These are phyloP conservation scores for Geotrypetes seraphini DNA, from an alignment of 2,797 vertebrate species.

Conservation along the genomic window DNA sequence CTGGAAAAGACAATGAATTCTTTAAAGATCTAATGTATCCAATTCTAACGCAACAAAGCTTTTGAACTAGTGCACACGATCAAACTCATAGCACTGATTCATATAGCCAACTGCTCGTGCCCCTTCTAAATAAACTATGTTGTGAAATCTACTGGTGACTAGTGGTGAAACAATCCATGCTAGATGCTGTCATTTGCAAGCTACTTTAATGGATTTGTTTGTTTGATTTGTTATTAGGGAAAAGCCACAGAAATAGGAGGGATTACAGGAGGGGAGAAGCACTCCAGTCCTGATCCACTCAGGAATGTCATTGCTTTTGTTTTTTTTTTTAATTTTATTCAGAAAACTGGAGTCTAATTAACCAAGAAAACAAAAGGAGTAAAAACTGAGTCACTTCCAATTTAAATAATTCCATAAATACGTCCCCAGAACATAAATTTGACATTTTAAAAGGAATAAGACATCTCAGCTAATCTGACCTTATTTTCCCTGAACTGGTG, in stretches of 20 bases:
- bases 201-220: constrained; percentile 41
- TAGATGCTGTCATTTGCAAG: constrained; percentile 36
- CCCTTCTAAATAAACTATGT: too few species aligned
- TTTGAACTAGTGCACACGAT: too few species aligned
- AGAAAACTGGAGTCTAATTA: constrained; percentile 6
- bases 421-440: too few species aligned
- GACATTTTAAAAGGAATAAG: too few species aligned
- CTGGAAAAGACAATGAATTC: too few species aligned
- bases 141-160: constrained; percentile 14
- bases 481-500: too few species aligned
- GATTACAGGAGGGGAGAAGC: constrained; percentile 27
- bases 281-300: constrained; percentile 29
- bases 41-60: too few species aligned
- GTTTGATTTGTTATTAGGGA: constrained; percentile 39
- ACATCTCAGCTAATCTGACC: too few species aligned
- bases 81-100: too few species aligned
- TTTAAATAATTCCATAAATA: not conserved
- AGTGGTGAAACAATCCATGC: not conserved
- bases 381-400: constrained; percentile 21
- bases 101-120: too few species aligned
- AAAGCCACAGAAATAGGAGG: constrained; percentile 17
- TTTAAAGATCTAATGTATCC: too few species aligned
- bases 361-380: constrained; percentile 5
- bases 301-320: constrained; percentile 37
- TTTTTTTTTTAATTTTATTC: constrained; percentile 21